phyloP scores from a whole-genome alignment of 2,113 vertebrate genomes.

The Perca flavescens region DNA sequence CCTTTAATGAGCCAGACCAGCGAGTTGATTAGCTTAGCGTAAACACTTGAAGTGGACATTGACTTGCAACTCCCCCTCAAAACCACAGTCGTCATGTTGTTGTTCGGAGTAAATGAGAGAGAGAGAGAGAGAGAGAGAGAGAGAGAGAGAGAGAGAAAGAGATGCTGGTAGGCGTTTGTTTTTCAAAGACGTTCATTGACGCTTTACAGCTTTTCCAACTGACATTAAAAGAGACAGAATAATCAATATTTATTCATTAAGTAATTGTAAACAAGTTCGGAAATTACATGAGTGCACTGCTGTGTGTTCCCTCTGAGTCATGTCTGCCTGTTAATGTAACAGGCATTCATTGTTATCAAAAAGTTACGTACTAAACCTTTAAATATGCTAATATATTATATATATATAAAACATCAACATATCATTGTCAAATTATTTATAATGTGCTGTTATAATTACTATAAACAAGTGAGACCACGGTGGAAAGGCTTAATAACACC shows the following conservation, averaged over 20 bases:
- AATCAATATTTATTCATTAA: conserved; percentile 1
- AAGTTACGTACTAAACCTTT: too few species aligned
- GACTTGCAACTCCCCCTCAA: not conserved
- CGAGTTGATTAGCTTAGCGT: conserved; percentile 16
- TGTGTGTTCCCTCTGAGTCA: conserved; percentile 14
- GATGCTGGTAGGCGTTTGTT: too few species aligned
- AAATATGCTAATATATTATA: not conserved
- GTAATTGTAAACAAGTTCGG: not conserved
- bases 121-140: too few species aligned
- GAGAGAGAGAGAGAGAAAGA: too few species aligned
- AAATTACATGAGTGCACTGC: not conserved
- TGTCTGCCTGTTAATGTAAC: not conserved
- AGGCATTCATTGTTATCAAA: too few species aligned
- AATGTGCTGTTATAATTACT: conserved; percentile 8
- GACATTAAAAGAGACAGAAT: not conserved
- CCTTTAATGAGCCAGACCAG: not conserved
- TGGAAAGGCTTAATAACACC: not conserved
- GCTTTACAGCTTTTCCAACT: not conserved
- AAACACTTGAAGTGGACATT: not conserved
- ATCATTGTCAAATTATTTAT: conserved; percentile 3
- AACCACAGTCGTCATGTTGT: too few species aligned
- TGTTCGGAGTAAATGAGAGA: too few species aligned
- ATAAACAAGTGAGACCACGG: not conserved
- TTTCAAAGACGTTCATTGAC: not conserved
- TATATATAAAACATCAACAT: too few species aligned